phyloP scores from a whole-genome alignment of 1,140 invertebrate species.

The Drosophila eugracilis region DNA sequence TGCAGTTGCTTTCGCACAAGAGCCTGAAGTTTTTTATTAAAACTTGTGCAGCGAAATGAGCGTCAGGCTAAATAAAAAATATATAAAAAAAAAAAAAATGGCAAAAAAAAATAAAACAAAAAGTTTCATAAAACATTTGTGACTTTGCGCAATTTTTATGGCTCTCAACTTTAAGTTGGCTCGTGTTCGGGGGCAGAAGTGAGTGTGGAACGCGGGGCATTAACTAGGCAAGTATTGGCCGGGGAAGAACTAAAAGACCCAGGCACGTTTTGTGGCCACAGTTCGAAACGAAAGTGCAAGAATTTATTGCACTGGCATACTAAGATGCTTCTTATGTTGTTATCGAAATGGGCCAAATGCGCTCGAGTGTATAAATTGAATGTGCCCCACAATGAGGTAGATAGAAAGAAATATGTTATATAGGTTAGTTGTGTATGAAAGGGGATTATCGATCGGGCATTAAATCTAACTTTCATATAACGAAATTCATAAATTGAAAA shows the following conservation, averaged over 20 bases:
- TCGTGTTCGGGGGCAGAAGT: conserved; percentile 24
- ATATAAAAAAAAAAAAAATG: conserved; percentile 15
- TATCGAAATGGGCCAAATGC: conserved; percentile 69
- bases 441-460: conserved; percentile 7
- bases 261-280: conserved; percentile 45
- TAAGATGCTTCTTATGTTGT: conserved; percentile 57
- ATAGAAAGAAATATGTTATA: conserved; percentile 4
- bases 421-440: conserved; percentile 9
- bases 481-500: no score
- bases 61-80: conserved; percentile 70
- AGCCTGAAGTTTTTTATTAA: conserved; percentile 71
- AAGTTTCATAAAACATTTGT: conserved; percentile 82
- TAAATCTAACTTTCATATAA: background rate
- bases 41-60: conserved; percentile 68
- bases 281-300: conserved; percentile 51
- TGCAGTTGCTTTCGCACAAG: conserved; percentile 32
- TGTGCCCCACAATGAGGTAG: conserved; percentile 12
- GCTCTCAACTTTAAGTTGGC: conserved; percentile 67
- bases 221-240: conserved; percentile 34
- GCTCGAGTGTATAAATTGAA: conserved; percentile 58
- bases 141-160: conserved; percentile 75
- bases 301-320: conserved; percentile 78
- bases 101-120: conserved; percentile 25
- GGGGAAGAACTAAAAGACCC: conserved; percentile 1
- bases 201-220: conserved; percentile 14